Evolutionary conservation across 2,113 vertebrate genomes (phyloP).

Genomic region (Rhinolophus sinicus): DNA sequence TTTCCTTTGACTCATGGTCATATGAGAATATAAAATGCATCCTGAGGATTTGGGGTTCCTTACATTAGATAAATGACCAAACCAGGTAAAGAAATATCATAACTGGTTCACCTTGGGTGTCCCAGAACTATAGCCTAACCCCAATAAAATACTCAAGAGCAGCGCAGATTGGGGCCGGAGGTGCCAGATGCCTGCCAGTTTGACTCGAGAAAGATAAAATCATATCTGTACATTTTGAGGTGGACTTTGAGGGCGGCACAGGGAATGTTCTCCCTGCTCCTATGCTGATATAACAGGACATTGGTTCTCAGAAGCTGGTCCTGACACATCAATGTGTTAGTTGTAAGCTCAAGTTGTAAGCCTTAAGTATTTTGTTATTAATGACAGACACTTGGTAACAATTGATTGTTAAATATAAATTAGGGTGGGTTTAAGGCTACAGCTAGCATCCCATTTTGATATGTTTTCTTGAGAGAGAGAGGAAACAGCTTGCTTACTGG

Average conservation of each 20-base stretch:
- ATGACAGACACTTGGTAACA: neutral
- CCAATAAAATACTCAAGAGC: conserved; percentile 1
- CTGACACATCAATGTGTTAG: neutral
- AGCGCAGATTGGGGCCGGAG: neutral
- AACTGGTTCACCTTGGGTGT: neutral
- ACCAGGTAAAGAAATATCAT: neutral
- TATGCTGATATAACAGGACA: neutral
- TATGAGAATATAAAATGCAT: conserved; percentile 32
- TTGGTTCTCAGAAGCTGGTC: neutral
- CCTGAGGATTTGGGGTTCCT: neutral
- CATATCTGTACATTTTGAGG: neutral
- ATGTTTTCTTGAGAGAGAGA: conserved; percentile 53
- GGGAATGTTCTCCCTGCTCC: neutral
- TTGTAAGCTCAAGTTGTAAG: neutral
- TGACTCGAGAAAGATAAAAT: conserved; percentile 24
- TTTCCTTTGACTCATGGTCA: neutral
- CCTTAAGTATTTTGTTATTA: conserved; percentile 45
- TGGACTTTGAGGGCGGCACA: neutral
- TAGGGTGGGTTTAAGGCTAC: conserved; percentile 12
- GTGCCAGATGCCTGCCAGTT: neutral
- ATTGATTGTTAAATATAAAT: conserved; percentile 60
- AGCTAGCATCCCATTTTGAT: conserved; percentile 19
- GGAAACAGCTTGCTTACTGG: conserved; percentile 48
- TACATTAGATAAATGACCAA: neutral
- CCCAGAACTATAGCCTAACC: neutral